Percentiles rank a stretch among this genome's conserved stretches.
Evolutionary conservation across 2,113 vertebrate genomes (phyloP).

Genomic region (Passer domesticus): DNA sequence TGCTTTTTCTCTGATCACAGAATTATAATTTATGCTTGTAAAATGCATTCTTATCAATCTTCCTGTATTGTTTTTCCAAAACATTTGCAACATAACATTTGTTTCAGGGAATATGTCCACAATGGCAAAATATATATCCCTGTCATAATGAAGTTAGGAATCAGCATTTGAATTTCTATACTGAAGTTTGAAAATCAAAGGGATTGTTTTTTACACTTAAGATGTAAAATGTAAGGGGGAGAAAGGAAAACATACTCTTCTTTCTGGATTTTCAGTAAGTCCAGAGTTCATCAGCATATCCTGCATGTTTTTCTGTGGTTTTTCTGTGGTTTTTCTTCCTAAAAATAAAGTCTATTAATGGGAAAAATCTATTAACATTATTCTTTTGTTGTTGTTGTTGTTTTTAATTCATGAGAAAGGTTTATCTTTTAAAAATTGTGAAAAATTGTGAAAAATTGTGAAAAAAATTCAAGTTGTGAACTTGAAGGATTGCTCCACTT

Average conservation of each 20-base stretch:
- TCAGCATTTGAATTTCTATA: not conserved
- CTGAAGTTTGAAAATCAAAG: not conserved
- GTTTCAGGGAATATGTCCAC: not conserved
- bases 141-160: not conserved
- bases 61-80: not conserved
- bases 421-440: not conserved
- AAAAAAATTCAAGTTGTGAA: no score
- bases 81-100: not conserved
- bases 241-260: not conserved
- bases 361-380: no score
- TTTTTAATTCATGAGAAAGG: not conserved
- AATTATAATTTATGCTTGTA: not conserved
- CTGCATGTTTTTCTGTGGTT: not conserved
- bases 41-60: not conserved
- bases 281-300: not conserved
- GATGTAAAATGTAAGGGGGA: not conserved
- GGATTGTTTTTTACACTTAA: not conserved
- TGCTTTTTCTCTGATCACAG: not conserved
- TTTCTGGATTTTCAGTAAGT: not conserved
- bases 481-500: not conserved
- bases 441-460: no score
- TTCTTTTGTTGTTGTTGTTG: not conserved
- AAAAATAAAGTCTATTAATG: not conserved
- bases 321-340: not conserved
- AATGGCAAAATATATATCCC: not conserved